These are phyloP conservation scores for Rhea pennata DNA, from an alignment of 2,113 vertebrate genomes.

Conservation along the genomic window DNA sequence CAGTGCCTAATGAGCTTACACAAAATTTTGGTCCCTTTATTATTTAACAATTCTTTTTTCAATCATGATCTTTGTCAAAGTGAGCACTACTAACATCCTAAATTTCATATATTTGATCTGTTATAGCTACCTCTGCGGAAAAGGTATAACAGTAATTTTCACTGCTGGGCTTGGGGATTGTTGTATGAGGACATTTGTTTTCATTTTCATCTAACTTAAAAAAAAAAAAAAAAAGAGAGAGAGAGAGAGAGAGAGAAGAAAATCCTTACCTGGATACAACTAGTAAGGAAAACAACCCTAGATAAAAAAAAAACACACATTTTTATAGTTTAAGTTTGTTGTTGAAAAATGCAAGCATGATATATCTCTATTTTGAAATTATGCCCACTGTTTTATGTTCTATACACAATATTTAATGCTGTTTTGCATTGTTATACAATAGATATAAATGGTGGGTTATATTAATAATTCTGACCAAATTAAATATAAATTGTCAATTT, in stretches of 20 bases:
- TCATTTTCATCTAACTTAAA: neutral
- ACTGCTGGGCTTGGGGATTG: neutral
- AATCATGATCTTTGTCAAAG: neutral
- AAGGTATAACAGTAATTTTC: neutral
- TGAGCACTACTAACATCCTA: neutral
- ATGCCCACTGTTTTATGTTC: neutral
- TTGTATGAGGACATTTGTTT: neutral
- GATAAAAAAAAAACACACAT: neutral
- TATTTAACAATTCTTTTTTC: neutral
- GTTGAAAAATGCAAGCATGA: neutral
- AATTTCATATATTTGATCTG: neutral
- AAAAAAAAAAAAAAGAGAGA: neutral
- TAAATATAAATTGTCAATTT: neutral
- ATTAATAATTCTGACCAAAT: neutral
- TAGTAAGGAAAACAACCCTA: neutral
- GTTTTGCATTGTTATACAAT: neutral
- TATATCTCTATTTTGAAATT: neutral
- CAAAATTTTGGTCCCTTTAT: neutral
- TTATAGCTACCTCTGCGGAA: neutral
- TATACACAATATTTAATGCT: neutral
- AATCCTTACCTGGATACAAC: neutral
- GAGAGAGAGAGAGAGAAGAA: neutral
- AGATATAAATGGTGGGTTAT: neutral
- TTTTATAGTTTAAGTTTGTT: neutral
- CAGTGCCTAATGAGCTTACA: neutral